Percentiles rank a stretch among this genome's conserved stretches.
Conservation (phyloP, 1,140 invertebrate species). For the Calephelis nemesis region DNA sequence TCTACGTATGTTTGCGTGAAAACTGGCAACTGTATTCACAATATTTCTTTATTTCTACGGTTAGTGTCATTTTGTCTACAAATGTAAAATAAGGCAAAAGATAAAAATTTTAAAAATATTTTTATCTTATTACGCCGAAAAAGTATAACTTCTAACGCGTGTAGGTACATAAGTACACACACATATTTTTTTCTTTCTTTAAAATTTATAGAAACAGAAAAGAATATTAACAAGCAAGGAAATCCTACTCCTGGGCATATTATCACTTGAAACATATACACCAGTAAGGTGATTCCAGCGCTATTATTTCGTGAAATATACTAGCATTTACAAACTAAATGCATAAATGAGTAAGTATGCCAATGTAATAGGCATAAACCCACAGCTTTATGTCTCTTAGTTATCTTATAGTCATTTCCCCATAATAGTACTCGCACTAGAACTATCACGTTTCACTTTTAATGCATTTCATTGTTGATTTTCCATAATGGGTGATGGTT, state of each 20-base stretch:
- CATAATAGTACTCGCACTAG: not conserved
- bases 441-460: not conserved
- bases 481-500: not conserved
- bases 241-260: not conserved
- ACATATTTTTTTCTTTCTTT: too few species aligned
- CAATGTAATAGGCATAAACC: not conserved
- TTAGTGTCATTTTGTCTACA: too few species aligned
- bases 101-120: too few species aligned
- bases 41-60: too few species aligned
- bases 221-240: too few species aligned
- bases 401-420: not conserved
- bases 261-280: not conserved
- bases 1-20: too few species aligned
- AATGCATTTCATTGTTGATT: not conserved
- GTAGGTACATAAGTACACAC: too few species aligned
- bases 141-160: too few species aligned
- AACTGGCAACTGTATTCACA: too few species aligned
- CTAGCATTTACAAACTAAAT: not conserved
- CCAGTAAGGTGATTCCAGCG: not conserved
- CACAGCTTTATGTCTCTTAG: not conserved
- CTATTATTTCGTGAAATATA: not conserved
- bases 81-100: too few species aligned
- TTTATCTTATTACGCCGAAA: too few species aligned
- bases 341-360: constrained; percentile 1
- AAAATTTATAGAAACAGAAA: too few species aligned